Evolutionary conservation across 2,113 vertebrate genomes (phyloP).

Genomic region (zebrafish (Danio rerio)): DNA sequence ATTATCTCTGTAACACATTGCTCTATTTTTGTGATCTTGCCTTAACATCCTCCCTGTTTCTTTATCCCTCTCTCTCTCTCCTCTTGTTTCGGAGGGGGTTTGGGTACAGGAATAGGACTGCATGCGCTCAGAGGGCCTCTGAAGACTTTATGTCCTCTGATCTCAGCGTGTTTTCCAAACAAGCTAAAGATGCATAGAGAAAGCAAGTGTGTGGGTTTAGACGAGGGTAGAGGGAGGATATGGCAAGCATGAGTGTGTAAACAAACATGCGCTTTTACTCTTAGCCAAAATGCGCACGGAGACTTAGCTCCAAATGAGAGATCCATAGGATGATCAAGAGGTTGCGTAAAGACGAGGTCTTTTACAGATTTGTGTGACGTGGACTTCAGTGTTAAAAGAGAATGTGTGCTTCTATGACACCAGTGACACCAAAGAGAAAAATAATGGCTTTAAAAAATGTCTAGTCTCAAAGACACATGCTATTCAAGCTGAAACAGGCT

Average conservation of each 20-base stretch:
- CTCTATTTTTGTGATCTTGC: conserved; percentile 13
- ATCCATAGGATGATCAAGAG: conserved; percentile 9
- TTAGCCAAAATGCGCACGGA: conserved; percentile 29
- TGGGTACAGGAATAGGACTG: conserved; percentile 37
- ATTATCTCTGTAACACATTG: conserved; percentile 31
- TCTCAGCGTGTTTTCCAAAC: conserved; percentile 61
- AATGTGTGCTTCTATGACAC: background rate
- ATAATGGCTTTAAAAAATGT: background rate
- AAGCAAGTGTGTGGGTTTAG: conserved; percentile 36
- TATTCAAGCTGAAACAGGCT: background rate
- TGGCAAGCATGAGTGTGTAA: conserved; percentile 38
- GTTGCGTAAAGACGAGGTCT: background rate
- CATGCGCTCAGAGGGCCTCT: conserved; percentile 54
- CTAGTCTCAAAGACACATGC: background rate
- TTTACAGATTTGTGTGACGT: background rate
- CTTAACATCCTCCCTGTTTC: conserved; percentile 18
- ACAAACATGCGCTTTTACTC: conserved; percentile 32
- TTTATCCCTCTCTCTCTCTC: conserved; percentile 31
- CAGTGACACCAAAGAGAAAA: background rate
- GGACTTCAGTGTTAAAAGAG: background rate
- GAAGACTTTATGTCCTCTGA: conserved; percentile 58
- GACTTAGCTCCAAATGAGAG: conserved; percentile 32
- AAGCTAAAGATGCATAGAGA: conserved; percentile 52
- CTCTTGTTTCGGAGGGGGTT: background rate
- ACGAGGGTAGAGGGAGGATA: conserved; percentile 10